Base-by-base conservation (phyloP, 2,797 vertebrate species). In the Silurus lanzhouensis region DNA sequence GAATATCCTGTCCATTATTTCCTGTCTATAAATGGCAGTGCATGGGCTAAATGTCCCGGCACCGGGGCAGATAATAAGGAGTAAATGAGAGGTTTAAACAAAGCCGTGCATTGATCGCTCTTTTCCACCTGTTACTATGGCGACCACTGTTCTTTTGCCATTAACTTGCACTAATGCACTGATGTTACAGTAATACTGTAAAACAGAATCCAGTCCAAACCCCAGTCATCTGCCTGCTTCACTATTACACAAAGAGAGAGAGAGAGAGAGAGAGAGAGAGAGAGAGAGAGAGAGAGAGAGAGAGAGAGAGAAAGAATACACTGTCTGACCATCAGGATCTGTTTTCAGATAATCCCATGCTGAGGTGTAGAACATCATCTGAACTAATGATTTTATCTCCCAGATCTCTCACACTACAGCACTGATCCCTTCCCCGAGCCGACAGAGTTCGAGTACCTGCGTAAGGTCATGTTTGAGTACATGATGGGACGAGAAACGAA, bases 401-500 rank as follows among this genome's bases (percentile, higher is more conserved):
- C 90, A 99, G 98, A 95, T 93, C 66, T 93, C 86, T 94, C 91
- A 79, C 95, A 93, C 87, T 92, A 95, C 90, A 93, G 92, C 82
- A 81, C 91, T 2, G 96, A 97, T 0, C 87, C 94, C 46, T 87
- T 96, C 15, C 94, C 96, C 1, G 97, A 99, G 86, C 95, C 97
- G 89, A 97, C 98, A 0, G 98, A 99, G 90, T 96, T 97, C 92
- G 98, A 99, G 92, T 99, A 99, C 91, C 95, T 99, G 91, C 95
- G 96, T 92, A 99, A 99, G 91, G 98, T 99, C 88, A 89, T 99
- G 89, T 99, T 97, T 89, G 98, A 99, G 83, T 99, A 99, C 92
- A 99, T 99, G 98, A 99, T 99, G 98, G 98, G 98, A 88, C 95
- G 95, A 83, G 98, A 99, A 93, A 99, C 98, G 85, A 99, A 99